These are phyloP conservation scores for Dryoscopus gambensis DNA, from an alignment of 2,113 vertebrate species.

Conservation along the genomic window DNA sequence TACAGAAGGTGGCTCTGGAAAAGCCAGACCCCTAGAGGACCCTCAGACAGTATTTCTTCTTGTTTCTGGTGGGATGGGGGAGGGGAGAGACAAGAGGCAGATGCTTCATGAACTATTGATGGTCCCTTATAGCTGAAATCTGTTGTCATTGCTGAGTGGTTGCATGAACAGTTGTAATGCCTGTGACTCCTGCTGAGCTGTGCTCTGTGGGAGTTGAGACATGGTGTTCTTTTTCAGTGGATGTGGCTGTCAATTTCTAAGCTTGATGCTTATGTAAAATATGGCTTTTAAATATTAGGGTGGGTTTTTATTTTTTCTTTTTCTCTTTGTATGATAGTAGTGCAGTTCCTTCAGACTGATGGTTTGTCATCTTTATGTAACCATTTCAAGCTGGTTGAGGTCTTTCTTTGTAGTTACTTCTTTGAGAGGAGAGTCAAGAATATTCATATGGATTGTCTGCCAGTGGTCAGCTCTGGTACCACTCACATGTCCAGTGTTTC, in stretches of 20 bases:
- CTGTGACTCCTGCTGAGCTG: slow-evolving; percentile 16
- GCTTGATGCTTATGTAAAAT: slow-evolving; percentile 22
- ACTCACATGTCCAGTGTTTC: accelerated
- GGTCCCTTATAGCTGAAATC: not conserved
- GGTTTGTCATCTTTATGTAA: not conserved
- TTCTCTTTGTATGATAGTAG: not conserved
- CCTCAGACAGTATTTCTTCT: not conserved
- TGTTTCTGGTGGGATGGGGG: not conserved
- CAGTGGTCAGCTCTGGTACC: not conserved
- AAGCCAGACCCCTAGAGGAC: not conserved
- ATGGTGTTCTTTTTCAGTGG: slow-evolving; percentile 20
- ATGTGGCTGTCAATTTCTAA: slow-evolving; percentile 14
- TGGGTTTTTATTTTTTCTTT: not conserved
- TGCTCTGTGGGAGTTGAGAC: slow-evolving; percentile 38
- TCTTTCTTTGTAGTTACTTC: not conserved
- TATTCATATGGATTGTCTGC: not conserved
- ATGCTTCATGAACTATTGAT: not conserved
- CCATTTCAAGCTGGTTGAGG: not conserved
- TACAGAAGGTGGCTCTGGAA: not conserved
- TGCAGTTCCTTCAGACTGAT: not conserved
- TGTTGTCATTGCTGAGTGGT: not conserved
- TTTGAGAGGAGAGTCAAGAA: not conserved
- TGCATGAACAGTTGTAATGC: not conserved
- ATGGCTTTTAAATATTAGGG: not conserved
- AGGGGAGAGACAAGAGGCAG: not conserved